Evolutionary conservation across 2,797 vertebrate genomes (phyloP), one percentile per base, ranked within the genome.

Genomic region (Lerista edwardsae): DNA sequence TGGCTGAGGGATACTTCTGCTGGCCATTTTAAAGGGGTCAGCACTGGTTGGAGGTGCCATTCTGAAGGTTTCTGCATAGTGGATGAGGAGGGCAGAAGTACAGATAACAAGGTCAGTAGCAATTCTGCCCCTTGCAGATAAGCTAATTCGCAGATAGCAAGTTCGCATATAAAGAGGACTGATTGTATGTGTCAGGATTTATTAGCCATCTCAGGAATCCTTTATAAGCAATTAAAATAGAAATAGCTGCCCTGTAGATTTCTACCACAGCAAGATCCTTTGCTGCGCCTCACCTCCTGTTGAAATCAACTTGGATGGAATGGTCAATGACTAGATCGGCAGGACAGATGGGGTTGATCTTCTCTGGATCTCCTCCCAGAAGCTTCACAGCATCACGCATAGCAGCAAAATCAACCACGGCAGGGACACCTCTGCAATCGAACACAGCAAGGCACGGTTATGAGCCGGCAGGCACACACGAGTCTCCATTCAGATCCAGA

Each of bases 251-350:
- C 47, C 57, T 4, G 12, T 64, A 62, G 1, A 36, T 83, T 82
- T 25, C 15, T 23, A 61, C 71, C 1, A 79, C 88, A 86, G 83
- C 19, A 84, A 57, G 6, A 79, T 65, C 67, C 61, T 68, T 25
- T 84, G 82, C 68, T 79, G 82, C 31, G 69, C 73, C 96, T 97
- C 96, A 98, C 98, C 97, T 97, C 87, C 98, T 97, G 95, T 97
- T 99, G 90, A 98, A 99, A 94, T 99, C 99, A 85, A 99, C 99
- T 91, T 99, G 99, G 92, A 99, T 98, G 90, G 99, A 99, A 90
- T 99, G 99, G 93, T 99, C 99, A 57, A 99, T 99, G 89, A 99
- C 98, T 0, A 99, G 97, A 90, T 99, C 99, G 14, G 96, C 98
- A 1, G 98, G 99, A 89, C 98, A 99, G 27, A 99, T 91, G 0